Evolutionary conservation across 2,888 invertebrate species (phyloP).

Genomic region (Mechanitis messenoides): DNA sequence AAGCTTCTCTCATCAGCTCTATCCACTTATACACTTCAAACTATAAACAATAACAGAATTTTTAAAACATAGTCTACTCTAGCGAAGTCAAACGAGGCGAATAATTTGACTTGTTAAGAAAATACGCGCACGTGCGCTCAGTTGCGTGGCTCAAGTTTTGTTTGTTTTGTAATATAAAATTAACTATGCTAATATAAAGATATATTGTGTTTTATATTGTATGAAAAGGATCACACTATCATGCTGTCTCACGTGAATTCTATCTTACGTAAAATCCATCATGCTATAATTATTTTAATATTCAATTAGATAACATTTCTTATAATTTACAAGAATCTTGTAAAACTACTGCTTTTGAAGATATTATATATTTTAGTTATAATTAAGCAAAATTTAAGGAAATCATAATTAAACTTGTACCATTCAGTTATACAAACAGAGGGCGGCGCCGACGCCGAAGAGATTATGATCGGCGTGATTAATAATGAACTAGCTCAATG

Average conservation of each 20-base stretch:
- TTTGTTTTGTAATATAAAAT: constrained; percentile 27
- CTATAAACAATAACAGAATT: constrained; percentile 73
- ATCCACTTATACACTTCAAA: constrained; percentile 56
- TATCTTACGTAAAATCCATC: no score
- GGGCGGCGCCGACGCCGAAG: constrained; percentile 56
- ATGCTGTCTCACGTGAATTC: no score
- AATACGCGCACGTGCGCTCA: constrained; percentile 58
- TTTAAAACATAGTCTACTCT: constrained; percentile 57
- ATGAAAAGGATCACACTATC: background rate
- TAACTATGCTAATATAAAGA: constrained; percentile 12
- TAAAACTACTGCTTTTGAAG: no score
- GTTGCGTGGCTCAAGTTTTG: constrained; percentile 31
- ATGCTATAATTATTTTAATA: no score
- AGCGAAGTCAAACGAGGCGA: constrained; percentile 55
- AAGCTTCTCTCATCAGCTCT: constrained; percentile 62
- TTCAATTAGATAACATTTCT: no score
- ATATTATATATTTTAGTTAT: no score
- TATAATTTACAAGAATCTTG: no score
- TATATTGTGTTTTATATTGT: background rate
- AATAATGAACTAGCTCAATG: constrained; percentile 57
- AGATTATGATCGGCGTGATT: constrained; percentile 72
- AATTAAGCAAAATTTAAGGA: background rate
- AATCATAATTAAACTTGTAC: constrained; percentile 48
- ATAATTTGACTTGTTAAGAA: constrained; percentile 70
- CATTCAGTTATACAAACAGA: constrained; percentile 66